phyloP scores from a whole-genome alignment of 2,888 invertebrate genomes.

The Nebria salina region DNA sequence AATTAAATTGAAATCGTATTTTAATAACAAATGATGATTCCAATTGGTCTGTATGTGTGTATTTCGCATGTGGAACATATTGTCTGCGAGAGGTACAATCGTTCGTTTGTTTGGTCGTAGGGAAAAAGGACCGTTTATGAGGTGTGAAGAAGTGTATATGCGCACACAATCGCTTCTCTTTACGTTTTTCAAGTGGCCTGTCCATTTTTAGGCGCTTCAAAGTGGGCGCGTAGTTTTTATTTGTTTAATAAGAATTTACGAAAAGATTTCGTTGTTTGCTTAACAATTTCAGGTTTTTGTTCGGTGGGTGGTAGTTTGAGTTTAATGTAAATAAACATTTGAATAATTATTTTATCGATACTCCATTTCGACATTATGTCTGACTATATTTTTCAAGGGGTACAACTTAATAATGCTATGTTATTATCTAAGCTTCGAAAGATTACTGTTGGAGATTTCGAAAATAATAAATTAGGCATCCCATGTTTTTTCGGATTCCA shows the following conservation, averaged over 20 bases:
- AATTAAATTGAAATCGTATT: conserved; percentile 9
- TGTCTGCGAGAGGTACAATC: too few relatives aligned
- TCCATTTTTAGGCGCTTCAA: background rate
- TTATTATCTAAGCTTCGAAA: conserved; percentile 29
- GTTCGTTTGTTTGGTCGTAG: background rate
- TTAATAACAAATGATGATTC: background rate
- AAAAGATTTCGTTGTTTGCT: background rate
- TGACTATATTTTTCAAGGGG: conserved; percentile 7
- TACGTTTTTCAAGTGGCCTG: background rate
- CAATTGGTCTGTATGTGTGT: too few relatives aligned
- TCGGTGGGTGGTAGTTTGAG: background rate
- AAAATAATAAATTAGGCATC: conserved; percentile 16
- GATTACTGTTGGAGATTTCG: conserved; percentile 32
- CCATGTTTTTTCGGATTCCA: conserved; percentile 31
- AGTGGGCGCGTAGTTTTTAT: background rate
- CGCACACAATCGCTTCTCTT: background rate
- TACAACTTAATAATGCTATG: conserved; percentile 41
- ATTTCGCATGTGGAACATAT: too few relatives aligned
- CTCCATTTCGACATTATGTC: background rate
- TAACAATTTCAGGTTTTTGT: background rate
- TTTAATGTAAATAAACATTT: background rate
- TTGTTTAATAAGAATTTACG: background rate
- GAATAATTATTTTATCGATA: background rate
- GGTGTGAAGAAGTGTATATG: background rate
- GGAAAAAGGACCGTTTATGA: background rate